Evolutionary conservation across 1,140 invertebrate species (phyloP).

Genomic region (Choristoneura fumiferana): DNA sequence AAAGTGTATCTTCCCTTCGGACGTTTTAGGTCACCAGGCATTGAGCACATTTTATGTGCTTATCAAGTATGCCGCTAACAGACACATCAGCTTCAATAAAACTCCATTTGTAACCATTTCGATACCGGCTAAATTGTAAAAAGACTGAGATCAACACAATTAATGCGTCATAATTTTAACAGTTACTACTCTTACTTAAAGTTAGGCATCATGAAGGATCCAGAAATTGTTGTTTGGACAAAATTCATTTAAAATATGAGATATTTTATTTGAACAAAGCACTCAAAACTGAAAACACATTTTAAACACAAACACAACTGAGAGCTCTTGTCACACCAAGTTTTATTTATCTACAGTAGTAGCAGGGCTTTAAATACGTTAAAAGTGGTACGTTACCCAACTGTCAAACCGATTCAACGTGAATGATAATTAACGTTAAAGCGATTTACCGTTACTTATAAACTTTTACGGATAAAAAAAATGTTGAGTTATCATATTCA

Average conservation of each 20-base stretch:
- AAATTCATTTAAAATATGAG: slow-evolving; percentile 3
- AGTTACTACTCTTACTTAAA: neutral
- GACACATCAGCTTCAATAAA: slow-evolving; percentile 29
- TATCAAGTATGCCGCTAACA: slow-evolving; percentile 33
- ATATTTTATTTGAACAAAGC: slow-evolving; percentile 4
- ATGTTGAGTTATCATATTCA: no score
- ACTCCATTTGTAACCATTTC: slow-evolving; percentile 33
- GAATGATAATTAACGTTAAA: no score
- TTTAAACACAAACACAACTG: no score
- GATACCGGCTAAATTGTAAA: slow-evolving; percentile 26
- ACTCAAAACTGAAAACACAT: slow-evolving; percentile 3
- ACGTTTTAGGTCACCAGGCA: slow-evolving; percentile 37
- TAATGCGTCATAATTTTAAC: slow-evolving; percentile 1
- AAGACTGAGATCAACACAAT: neutral
- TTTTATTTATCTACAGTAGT: no score
- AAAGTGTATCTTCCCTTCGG: slow-evolving; percentile 46
- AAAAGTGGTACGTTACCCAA: no score
- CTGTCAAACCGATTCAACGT: no score
- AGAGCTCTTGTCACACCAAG: no score
- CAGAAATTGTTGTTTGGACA: neutral
- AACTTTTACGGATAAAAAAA: no score
- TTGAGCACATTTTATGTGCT: slow-evolving; percentile 33
- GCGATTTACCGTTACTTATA: no score
- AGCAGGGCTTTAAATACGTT: no score
- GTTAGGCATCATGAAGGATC: neutral